Base-by-base conservation (phyloP, 2,113 vertebrate genomes). In the Anseranas semipalmata region DNA sequence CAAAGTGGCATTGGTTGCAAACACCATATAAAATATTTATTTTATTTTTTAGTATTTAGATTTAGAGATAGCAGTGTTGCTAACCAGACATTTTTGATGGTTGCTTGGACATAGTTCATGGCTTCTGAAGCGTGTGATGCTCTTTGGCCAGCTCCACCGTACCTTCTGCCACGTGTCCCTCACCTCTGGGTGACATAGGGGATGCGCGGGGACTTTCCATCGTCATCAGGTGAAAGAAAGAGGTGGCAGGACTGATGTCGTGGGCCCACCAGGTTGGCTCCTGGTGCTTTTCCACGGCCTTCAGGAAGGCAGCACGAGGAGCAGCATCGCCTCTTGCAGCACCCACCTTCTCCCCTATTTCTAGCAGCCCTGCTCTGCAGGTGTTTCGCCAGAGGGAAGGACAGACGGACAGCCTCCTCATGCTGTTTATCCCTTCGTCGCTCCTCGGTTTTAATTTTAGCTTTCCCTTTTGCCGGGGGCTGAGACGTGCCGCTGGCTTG, bases 1-100 rank as follows among this genome's bases (percentile, higher is more conserved):
- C 3, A 14, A 63, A 50, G 18, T 0, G 0, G 22, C 22, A 24
- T 21, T 37, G 10, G 37, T 30, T 53, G 52, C 30, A 62, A 72
- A 93, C 41, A 24, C 5, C 4, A 27, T 52, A 10, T 4, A 33
- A 70, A 77, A 37, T 58, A 46, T 27, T 59, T 25, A 2, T 5
- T 14, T 1, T 19, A 7, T 73, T 82, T 52, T n/a, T 60, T 53
- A 45, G 12, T 43, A 25, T 52, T 85, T 87, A 24, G 37, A 53
- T 53, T 70, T 65, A 12, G n/a, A 30, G 70, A 59, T 43, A 41
- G 53, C 50, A 74, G 46, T 10, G 9, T 41, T 53, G 74, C 45
- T 76, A 8, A 1, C 71, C 22, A 16, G 45, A 25, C 3, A 2
- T 45, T 80, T 70, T 30, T 19, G n/a, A 27, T 16, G n/a, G 50